A percentile compares a stretch with the other conserved stretches of the same genome.
Conservation (phyloP, 2,888 invertebrate species). For the Pegoplata infirma region DNA sequence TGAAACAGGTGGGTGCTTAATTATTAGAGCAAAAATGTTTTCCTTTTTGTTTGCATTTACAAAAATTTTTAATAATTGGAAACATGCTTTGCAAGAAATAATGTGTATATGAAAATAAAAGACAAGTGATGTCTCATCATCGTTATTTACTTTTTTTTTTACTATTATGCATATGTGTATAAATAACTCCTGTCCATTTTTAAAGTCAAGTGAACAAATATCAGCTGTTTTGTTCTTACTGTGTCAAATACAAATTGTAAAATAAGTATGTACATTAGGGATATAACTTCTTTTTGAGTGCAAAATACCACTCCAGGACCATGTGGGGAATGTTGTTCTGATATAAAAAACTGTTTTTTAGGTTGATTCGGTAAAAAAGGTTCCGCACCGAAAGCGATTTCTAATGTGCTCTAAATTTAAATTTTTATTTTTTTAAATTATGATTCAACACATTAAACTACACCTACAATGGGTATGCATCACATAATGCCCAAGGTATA, state of each 20-base stretch:
- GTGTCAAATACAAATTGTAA: slow-evolving; percentile 2
- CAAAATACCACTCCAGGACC: background rate
- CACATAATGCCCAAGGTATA: too few species aligned
- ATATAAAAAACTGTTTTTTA: too few species aligned
- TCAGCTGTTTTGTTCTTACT: slow-evolving; percentile 40
- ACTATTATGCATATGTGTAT: slow-evolving; percentile 1
- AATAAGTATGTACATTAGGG: background rate
- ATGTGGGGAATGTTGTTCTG: too few species aligned
- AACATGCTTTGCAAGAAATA: background rate
- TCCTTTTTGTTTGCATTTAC: background rate
- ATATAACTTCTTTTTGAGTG: background rate
- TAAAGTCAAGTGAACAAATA: background rate
- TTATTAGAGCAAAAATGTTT: slow-evolving; percentile 37
- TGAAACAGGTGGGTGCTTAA: slow-evolving; percentile 60
- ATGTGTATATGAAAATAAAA: background rate
- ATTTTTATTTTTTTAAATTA: too few species aligned
- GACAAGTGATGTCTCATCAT: slow-evolving; percentile 18
- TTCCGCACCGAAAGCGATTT: too few species aligned
- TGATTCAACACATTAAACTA: background rate
- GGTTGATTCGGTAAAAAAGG: too few species aligned
- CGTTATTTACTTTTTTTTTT: slow-evolving; percentile 20
- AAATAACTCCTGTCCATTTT: too few species aligned
- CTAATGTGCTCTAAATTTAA: too few species aligned
- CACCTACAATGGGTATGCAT: background rate
- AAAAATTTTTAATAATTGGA: background rate